Evolutionary conservation across 2,797 vertebrate species (phyloP).

Genomic region (Chrysocyon brachyurus): DNA sequence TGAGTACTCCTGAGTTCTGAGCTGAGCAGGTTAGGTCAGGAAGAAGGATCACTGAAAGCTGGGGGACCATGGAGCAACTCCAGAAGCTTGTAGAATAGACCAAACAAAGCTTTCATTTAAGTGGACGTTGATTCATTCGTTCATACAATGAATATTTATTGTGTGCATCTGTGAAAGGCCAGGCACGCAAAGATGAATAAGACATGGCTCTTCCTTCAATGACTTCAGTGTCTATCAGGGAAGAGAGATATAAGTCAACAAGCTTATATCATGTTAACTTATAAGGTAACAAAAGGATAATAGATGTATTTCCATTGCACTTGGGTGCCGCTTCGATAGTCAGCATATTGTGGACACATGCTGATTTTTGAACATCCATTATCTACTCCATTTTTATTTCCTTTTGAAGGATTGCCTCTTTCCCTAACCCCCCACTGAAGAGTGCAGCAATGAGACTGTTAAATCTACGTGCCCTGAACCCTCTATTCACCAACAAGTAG

Average conservation of each 20-base stretch:
- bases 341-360: not conserved
- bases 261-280: not conserved
- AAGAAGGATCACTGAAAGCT: not conserved
- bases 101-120: conserved; percentile 15
- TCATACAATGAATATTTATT: not conserved
- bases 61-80: not conserved
- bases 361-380: not conserved
- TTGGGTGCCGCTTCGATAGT: not conserved
- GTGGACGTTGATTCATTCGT: not conserved
- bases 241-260: not conserved
- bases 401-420: not conserved
- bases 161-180: not conserved
- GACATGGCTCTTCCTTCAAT: not conserved
- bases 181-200: not conserved
- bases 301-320: not conserved
- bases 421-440: not conserved
- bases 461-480: not conserved
- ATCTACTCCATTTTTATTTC: not conserved
- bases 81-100: not conserved
- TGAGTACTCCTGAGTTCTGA: not conserved
- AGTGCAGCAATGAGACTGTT: not conserved
- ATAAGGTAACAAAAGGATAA: not conserved
- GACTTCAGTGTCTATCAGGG: not conserved
- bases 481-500: not conserved
- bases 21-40: not conserved